Percentiles rank a stretch among this genome's conserved stretches.
Conservation (phyloP, 2,797 vertebrate species). For the Macroramphosus scolopax region DNA sequence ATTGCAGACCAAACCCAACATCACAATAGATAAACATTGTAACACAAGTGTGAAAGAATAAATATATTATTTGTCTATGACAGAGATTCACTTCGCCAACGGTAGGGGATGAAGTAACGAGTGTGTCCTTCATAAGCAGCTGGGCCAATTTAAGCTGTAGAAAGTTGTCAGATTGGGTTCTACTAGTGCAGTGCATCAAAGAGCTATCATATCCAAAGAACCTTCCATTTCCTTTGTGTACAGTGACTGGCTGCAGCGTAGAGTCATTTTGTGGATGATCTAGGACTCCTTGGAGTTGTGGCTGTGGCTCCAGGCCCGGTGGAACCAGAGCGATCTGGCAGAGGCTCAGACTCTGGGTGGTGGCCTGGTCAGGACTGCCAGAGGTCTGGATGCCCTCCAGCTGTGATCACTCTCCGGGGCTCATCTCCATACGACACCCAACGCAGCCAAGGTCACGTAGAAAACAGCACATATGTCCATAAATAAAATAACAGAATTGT, state of each 20-base stretch:
- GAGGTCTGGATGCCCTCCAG: conserved; percentile 34
- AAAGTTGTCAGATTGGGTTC: no score
- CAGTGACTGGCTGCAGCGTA: conserved; percentile 13
- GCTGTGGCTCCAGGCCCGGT: conserved; percentile 32
- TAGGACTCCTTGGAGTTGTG: conserved; percentile 38
- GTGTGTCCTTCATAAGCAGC: no score
- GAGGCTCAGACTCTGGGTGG: conserved; percentile 36
- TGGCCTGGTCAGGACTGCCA: conserved; percentile 33
- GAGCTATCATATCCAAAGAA: conserved; percentile 4
- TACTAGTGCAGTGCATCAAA: no score
- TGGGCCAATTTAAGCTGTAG: no score
- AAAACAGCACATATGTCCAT: no score
- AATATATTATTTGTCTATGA: no score
- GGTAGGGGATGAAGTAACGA: no score
- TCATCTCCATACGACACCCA: conserved; percentile 25
- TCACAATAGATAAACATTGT: no score
- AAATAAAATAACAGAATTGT: no score
- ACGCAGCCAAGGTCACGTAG: conserved; percentile 9
- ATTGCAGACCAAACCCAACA: no score
- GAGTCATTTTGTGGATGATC: conserved; percentile 30
- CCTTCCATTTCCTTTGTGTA: neutral
- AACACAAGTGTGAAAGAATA: no score
- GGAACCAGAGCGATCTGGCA: conserved; percentile 45
- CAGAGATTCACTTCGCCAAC: no score
- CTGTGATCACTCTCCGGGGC: conserved; percentile 13